phyloP scores from a whole-genome alignment of 2,113 vertebrate genomes.

The Mystacornis crossleyi region DNA sequence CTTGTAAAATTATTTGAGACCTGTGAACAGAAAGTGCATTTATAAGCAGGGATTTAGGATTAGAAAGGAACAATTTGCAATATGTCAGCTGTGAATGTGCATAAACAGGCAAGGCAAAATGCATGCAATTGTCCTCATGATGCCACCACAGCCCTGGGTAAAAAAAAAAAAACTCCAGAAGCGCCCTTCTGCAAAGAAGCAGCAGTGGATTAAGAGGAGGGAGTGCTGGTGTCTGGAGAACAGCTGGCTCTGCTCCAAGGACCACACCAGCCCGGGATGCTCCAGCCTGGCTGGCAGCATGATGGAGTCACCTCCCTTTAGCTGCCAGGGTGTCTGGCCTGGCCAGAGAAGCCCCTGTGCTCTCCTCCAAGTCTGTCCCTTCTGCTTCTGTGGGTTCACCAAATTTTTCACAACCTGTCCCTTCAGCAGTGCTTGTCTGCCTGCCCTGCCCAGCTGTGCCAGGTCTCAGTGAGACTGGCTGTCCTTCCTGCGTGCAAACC shows the following conservation, averaged over 20 bases:
- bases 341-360: neutral
- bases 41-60: neutral
- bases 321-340: neutral
- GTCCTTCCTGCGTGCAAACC: neutral
- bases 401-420: neutral
- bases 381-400: neutral
- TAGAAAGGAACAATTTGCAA: neutral
- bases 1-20: neutral
- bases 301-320: fast-evolving
- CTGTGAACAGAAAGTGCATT: neutral
- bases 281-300: neutral
- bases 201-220: neutral
- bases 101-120: neutral
- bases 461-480: fast-evolving
- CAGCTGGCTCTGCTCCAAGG: neutral
- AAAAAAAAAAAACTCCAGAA: neutral
- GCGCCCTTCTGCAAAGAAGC: neutral
- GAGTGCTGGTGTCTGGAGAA: neutral
- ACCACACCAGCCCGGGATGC: fast-evolving
- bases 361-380: neutral
- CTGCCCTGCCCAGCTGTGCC: fast-evolving
- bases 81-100: neutral
- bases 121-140: neutral
- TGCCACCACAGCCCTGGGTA: neutral
- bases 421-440: neutral